A percentile compares a stretch with the other conserved stretches of the same genome.
These are phyloP conservation scores for Dasypogon diadema DNA, from an alignment of 2,888 invertebrate species.

Conservation along the genomic window DNA sequence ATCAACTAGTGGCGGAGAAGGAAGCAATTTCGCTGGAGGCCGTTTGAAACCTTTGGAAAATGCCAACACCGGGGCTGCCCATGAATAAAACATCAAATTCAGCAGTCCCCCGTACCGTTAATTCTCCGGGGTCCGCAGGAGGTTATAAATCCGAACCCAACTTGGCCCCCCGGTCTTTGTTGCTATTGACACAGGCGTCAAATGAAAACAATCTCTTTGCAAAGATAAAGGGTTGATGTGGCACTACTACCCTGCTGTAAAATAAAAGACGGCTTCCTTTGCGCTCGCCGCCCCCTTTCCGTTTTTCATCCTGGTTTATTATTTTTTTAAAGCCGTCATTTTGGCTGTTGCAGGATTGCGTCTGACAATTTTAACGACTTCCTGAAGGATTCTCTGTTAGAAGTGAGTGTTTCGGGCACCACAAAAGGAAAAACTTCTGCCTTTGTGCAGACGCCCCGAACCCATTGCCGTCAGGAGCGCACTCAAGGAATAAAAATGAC, in stretches of 20 bases:
- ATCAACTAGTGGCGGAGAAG: constrained; percentile 8
- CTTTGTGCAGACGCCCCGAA: too few species aligned
- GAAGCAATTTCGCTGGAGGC: constrained; percentile 19
- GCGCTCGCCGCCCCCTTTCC: not conserved
- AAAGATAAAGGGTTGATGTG: constrained; percentile 9
- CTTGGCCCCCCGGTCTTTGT: not conserved
- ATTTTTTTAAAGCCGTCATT: constrained; percentile 45
- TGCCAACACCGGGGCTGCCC: not conserved
- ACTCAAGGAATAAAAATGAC: constrained; percentile 27
- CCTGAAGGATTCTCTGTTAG: not conserved
- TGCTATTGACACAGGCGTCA: constrained; percentile 30
- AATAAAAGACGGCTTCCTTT: not conserved
- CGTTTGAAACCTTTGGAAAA: not conserved
- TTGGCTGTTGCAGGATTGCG: constrained; percentile 19
- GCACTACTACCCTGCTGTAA: not conserved
- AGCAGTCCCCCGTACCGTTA: constrained; percentile 26
- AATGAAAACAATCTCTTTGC: constrained; percentile 39
- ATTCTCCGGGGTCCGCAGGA: constrained; percentile 3
- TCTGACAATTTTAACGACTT: constrained; percentile 47
- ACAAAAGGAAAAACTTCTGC: too few species aligned
- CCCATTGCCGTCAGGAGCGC: too few species aligned
- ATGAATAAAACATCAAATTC: constrained; percentile 48
- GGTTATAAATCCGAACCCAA: constrained; percentile 22
- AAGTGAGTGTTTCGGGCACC: too few species aligned
- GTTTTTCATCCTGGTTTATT: constrained; percentile 15